phyloP scores from a whole-genome alignment of 1,140 invertebrate species.

The Sarcophaga bullata region DNA sequence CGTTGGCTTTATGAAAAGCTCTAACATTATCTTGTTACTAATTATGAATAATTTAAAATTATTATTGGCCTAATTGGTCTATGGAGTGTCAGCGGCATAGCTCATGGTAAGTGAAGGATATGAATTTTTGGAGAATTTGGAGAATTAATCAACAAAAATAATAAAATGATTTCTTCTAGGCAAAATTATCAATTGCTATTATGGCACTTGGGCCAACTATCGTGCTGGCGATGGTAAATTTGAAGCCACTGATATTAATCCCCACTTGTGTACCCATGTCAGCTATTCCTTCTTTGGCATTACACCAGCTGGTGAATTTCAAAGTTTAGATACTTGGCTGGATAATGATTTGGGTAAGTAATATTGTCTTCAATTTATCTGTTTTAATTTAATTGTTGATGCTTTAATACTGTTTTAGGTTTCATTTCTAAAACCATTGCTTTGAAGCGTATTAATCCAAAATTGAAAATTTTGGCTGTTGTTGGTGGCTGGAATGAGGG shows the following conservation, averaged over 20 bases:
- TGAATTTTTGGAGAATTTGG: background rate
- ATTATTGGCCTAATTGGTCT: background rate
- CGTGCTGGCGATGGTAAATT: slow-evolving; percentile 70
- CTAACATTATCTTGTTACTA: too few species aligned
- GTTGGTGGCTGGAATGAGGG: slow-evolving; percentile 82
- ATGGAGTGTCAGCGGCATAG: background rate
- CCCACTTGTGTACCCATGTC: slow-evolving; percentile 75
- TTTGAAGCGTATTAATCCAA: slow-evolving; percentile 70
- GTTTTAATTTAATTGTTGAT: too few species aligned
- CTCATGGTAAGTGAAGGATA: background rate
- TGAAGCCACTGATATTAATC: slow-evolving; percentile 70
- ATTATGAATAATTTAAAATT: slow-evolving; percentile 7
- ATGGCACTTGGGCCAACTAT: slow-evolving; percentile 73
- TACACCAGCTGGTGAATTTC: slow-evolving; percentile 60
- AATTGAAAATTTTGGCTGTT: slow-evolving; percentile 74
- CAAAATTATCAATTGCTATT: slow-evolving; percentile 75
- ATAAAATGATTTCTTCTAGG: background rate
- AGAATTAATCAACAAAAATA: too few species aligned
- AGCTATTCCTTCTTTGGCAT: slow-evolving; percentile 77
- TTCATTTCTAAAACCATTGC: slow-evolving; percentile 52
- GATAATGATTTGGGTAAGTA: slow-evolving; percentile 61
- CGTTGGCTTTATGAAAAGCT: background rate
- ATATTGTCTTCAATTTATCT: too few species aligned
- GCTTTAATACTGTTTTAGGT: too few species aligned
- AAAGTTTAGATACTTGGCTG: slow-evolving; percentile 71